Base-by-base conservation (phyloP, 1,140 invertebrate genomes). In the Bombyx mandarina region DNA sequence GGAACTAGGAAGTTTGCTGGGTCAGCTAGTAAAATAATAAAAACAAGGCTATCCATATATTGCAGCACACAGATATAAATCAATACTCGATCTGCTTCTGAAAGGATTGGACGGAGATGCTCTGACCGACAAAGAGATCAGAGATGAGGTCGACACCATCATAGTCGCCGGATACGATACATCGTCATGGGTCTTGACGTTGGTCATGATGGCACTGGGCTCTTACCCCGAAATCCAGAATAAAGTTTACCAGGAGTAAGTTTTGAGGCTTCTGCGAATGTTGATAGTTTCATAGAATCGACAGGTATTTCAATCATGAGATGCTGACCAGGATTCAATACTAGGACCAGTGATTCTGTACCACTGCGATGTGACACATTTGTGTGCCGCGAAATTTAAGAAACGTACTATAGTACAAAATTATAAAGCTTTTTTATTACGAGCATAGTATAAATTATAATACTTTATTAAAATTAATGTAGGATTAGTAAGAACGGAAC, bases 91-190 rank as follows among this genome's bases (percentile, higher is more conserved):
- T 18, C 12, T 54, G 1, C 43, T 54, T 12, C 52, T 54, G 22
- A 44, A 54, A 18, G 12, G 44, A 8, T 54, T 44, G 4, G 35
- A 52, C 4, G 44, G 54, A 26, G 45, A 59, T 26, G 43, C 8
- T 6, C 49, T 59, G n/a, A 35, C 52, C 6, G 52, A 59, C 12
- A 46, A 59, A 9, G 57, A 59, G 7, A 59, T 54, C 9, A 48
- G 46, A 12, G 57, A 59, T 44, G 52, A 59, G 7, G 12, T 59
- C 9, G 52, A 59, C 9, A 59, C 57, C n/a, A 22, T 54, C n/a
- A 43, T 59, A 44, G 51, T 42, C 1, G 52, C 52, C 12, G 52
- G 52, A 44, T 54, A 44, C 44, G 43, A 54, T 22, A 54, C 57
- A 5, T 44, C 52, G 0, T 43, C 52, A 9, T 22, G 26, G 18